Conservation (phyloP, 2,888 invertebrate species). For the Coronaproctus castanopsis region DNA sequence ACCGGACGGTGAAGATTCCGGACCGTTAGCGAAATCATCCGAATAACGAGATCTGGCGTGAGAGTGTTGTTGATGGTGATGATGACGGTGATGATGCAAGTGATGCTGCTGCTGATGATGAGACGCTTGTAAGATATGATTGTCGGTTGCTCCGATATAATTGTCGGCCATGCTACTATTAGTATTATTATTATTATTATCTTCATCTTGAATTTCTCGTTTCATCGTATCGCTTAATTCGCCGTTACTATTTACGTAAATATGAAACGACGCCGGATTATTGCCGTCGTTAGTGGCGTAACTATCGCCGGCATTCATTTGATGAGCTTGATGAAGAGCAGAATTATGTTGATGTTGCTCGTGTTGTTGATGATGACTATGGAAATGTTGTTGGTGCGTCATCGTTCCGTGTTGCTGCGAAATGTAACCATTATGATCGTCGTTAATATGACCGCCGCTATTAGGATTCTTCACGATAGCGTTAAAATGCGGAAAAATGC, state of each 20-base stretch:
- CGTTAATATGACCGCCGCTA: too few relatives aligned
- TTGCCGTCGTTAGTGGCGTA: constrained; percentile 11
- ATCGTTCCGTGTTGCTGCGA: too few relatives aligned
- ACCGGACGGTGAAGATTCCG: neutral
- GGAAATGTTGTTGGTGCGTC: too few relatives aligned
- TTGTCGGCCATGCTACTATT: neutral
- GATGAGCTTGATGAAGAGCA: constrained; percentile 2
- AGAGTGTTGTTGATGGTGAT: neutral
- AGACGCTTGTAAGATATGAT: neutral
- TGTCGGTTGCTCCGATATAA: neutral
- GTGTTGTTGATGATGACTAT: too few relatives aligned
- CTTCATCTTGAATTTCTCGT: too few relatives aligned
- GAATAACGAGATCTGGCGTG: neutral
- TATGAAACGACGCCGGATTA: constrained; percentile 10
- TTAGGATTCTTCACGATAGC: constrained; percentile 3
- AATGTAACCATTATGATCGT: neutral
- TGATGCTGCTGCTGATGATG: constrained; percentile 4
- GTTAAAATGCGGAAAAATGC: neutral
- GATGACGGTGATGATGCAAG: neutral
- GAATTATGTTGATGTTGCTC: too few relatives aligned
- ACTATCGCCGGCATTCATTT: constrained; percentile 11
- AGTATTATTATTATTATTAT: neutral
- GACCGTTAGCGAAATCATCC: neutral
- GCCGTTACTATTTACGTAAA: too few relatives aligned
- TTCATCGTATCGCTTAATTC: too few relatives aligned